Conservation (phyloP, 2,113 vertebrate species). For the Pygoscelis antarcticus region DNA sequence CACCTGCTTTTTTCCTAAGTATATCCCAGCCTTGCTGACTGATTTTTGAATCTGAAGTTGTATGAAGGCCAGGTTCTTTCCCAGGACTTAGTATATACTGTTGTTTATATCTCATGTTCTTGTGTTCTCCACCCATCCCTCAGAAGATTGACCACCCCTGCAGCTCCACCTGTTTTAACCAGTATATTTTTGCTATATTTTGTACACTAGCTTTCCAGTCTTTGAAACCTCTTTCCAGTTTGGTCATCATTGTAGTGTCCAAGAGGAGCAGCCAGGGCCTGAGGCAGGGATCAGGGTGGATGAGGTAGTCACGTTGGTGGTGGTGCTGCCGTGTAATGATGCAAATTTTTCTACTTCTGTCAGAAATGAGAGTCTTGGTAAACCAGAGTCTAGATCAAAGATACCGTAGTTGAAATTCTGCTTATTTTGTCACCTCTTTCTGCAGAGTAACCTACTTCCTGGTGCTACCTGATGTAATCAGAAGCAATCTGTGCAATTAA, state of each 20-base stretch:
- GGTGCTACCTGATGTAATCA: background rate
- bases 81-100: background rate
- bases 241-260: background rate
- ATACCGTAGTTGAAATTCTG: background rate
- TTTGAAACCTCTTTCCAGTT: background rate
- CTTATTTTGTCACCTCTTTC: constrained; percentile 20
- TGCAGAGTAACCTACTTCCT: constrained; percentile 52
- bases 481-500: constrained; percentile 49
- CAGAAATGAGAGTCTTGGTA: background rate
- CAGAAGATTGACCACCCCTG: background rate
- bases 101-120: background rate
- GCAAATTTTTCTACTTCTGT: background rate
- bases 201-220: background rate
- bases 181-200: background rate
- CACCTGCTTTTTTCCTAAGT: background rate
- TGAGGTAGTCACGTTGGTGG: background rate
- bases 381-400: constrained; percentile 44
- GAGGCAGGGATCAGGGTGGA: background rate
- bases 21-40: background rate
- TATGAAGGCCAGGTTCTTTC: background rate
- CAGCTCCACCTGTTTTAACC: background rate
- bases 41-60: background rate
- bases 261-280: background rate
- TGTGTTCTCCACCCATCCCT: background rate
- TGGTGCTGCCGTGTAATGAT: background rate